Evolutionary conservation across 2,888 invertebrate genomes (phyloP).

Genomic region (Elysia crispata): DNA sequence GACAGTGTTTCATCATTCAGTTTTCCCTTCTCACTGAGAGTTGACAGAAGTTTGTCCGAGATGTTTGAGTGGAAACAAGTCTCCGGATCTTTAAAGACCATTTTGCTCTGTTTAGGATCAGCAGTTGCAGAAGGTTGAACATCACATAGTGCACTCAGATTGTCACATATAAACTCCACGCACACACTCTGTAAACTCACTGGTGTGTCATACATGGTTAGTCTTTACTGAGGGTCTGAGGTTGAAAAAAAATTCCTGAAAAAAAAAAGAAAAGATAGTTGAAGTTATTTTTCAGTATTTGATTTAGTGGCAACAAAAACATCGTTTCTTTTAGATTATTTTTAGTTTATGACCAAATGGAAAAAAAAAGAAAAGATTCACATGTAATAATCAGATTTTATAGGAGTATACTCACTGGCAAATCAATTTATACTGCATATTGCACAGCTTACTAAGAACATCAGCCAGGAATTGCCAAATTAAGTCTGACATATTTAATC

Average conservation of each 20-base stretch:
- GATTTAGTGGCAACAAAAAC: no score
- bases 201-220: conserved; percentile 82
- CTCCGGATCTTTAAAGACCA: conserved; percentile 69
- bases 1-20: conserved; percentile 82
- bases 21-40: conserved; percentile 81
- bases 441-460: no score
- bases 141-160: conserved; percentile 80
- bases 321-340: no score
- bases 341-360: no score
- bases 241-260: neutral
- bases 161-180: conserved; percentile 83
- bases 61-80: conserved; percentile 71
- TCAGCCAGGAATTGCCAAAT: no score
- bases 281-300: no score
- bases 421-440: no score
- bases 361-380: no score
- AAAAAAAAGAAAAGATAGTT: no score
- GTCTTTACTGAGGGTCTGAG: neutral
- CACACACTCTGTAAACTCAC: conserved; percentile 83
- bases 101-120: conserved; percentile 57
- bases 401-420: no score
- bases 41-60: conserved; percentile 77
- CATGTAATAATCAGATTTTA: no score
- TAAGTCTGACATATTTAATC: no score
- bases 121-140: conserved; percentile 48